phyloP scores from a whole-genome alignment of 2,113 vertebrate genomes.

The Monarcha castaneiventris region DNA sequence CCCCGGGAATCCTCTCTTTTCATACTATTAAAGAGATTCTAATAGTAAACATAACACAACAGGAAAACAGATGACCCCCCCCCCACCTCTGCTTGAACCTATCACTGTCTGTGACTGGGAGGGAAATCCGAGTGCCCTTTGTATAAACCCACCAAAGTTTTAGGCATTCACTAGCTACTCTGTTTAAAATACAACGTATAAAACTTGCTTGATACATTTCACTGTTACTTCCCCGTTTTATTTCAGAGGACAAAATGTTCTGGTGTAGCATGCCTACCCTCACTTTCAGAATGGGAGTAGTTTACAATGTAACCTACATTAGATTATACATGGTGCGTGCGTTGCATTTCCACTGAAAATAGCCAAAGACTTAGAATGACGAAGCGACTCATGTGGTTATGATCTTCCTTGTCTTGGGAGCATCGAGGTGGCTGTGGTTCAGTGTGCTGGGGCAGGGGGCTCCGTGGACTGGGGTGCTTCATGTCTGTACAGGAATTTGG shows the following conservation, averaged over 20 bases:
- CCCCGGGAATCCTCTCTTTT: neutral
- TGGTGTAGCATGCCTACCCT: neutral
- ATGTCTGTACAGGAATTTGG: neutral
- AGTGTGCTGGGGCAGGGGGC: rapidly evolving
- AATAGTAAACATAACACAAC: neutral
- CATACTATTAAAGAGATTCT: neutral
- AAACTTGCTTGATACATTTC: neutral
- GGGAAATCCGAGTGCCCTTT: constrained; percentile 8
- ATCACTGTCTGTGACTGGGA: neutral
- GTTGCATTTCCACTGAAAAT: neutral
- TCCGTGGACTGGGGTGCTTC: neutral
- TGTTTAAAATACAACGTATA: neutral
- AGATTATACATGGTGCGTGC: neutral
- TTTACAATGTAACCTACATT: constrained; percentile 28
- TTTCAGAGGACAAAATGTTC: neutral
- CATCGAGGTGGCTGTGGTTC: neutral
- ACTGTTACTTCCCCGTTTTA: neutral
- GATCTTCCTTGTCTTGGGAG: constrained; percentile 4
- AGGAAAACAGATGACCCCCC: neutral
- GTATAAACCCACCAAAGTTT: neutral
- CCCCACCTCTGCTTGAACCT: rapidly evolving
- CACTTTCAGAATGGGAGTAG: neutral
- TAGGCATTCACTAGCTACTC: neutral
- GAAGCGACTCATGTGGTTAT: neutral
- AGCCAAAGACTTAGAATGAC: neutral